Base-by-base conservation (phyloP, 2,888 invertebrate genomes). In the Sarcophaga subvicina region DNA sequence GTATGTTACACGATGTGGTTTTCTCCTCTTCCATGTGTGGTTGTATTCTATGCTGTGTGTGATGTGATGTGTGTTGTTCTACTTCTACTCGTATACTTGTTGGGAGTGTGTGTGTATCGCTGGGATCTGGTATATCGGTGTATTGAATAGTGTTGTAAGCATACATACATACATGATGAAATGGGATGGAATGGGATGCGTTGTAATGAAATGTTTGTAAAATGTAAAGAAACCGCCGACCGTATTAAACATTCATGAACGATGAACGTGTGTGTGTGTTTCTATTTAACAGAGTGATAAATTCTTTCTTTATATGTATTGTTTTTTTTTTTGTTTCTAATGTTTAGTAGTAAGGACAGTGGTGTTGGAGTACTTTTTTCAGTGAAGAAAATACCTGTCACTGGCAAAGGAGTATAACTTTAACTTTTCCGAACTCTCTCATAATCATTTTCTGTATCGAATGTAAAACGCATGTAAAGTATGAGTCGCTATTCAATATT, bases 1-100 rank as follows among this genome's bases (percentile, higher is more conserved):
- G 82, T 87, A 75, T 87, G 84, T 84, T 79, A 80, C 81, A 82
- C 78, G 76, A 84, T 86, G 81, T 82, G 77, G 81, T 80, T 70
- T 80, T 75, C 78, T 78, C 37, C 75, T 78, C 37, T 71, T 12
- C 70, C 71, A 59, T 81, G 78, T 73, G 82, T 37, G 77, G 17
- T 37, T 37, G 25, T 70, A n/a, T 1, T n/a, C 60, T 25, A 54
- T 78, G n/a, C 20, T 69, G 45, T 70, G 0, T 59, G 27, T 47
- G 17, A 60, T 76, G 49, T 45, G 12, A 17, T 54, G 17, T 54
- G 17, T 14, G 54, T 54, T 54, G 54, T 59, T 17, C 3, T 71
- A 37, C 27, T 67, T 49, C 20, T 69, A 22, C 3, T 20, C 10
- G 25, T 17, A 20, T 17, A 22, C 17, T 5, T 54, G 22, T 8